Base-by-base conservation (phyloP, 2,797 vertebrate genomes). In the Eospalax fontanierii region DNA sequence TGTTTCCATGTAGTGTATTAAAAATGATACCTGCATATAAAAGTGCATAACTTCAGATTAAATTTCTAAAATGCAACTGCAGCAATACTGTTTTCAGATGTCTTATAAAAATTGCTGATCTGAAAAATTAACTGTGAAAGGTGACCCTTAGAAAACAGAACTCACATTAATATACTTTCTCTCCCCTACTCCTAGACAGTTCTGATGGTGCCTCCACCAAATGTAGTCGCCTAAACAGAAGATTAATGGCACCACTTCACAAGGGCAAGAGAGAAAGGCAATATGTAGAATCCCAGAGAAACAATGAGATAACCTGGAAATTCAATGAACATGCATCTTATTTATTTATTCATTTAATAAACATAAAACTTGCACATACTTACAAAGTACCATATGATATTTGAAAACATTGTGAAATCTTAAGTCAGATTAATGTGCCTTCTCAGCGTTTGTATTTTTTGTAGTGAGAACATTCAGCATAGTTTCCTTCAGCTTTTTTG, bases 211-310 rank as follows among this genome's bases (percentile, higher is more conserved):
- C 35, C 73, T 90, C 91, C 87, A 97, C 91, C 95, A 63, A 96
- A 96, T 78, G 70, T 93, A 94, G 90, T 66, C 78, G 93, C 88
- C 96, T 4, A 3, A 82, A 24, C 93, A 96, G 96, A 97, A 96
- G 96, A 97, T 96, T 97, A 96, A 97, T 96, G 59, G 93, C 68
- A 68, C 91, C 95, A 89, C 94, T 96, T 95, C 91, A 83, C 87
- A 90, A 97, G 96, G 94, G 91, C 91, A 97, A 97, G 93, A 54
- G 95, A 18, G 5, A 97, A 97, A 97, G 96, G 94, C 86, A 96
- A 89, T 85, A 10, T 63, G 76, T 84, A 93, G 50, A 54, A 9
- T 54, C 95, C 92, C 89, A 89, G 66, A 95, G 50, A 40, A 96
- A 87, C 14, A 97, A 93, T 96, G 92, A 92, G 95, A 98, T 95